Evolutionary conservation across 2,888 invertebrate species (phyloP).

Genomic region (Danaus chrysippus): DNA sequence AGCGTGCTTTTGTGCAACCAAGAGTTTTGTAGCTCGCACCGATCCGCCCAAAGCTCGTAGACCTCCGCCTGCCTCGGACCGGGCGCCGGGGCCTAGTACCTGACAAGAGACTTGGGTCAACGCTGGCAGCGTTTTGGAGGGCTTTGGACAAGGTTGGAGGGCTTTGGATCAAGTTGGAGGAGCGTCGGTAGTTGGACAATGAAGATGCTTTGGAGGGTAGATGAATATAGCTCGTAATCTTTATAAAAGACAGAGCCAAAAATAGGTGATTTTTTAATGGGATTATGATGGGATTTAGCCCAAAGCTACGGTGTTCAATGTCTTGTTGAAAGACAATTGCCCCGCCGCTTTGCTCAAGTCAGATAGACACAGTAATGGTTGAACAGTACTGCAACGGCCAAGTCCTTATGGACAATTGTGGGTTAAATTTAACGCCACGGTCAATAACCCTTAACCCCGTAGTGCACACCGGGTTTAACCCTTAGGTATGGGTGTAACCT

Average conservation of each 20-base stretch:
- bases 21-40: conserved; percentile 62
- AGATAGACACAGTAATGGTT: conserved; percentile 73
- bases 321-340: conserved; percentile 77
- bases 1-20: conserved; percentile 64
- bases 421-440: conserved; percentile 49
- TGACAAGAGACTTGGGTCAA: conserved; percentile 65
- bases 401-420: conserved; percentile 44
- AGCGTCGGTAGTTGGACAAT: not conserved
- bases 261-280: conserved; percentile 24
- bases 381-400: conserved; percentile 63
- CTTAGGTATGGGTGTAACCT: too few species aligned
- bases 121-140: conserved; percentile 37
- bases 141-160: conserved; percentile 1
- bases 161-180: not conserved
- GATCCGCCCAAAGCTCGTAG: conserved; percentile 72
- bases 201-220: not conserved
- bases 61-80: conserved; percentile 68
- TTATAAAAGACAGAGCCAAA: conserved; percentile 16
- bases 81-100: conserved; percentile 78
- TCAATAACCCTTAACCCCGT: conserved; percentile 57
- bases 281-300: conserved; percentile 17
- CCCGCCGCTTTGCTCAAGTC: conserved; percentile 61
- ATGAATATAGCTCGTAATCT: not conserved
- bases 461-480: conserved; percentile 61
- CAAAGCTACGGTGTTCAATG: conserved; percentile 68